Conservation (phyloP, 2,888 invertebrate genomes). For the Tubulanus polymorphus region DNA sequence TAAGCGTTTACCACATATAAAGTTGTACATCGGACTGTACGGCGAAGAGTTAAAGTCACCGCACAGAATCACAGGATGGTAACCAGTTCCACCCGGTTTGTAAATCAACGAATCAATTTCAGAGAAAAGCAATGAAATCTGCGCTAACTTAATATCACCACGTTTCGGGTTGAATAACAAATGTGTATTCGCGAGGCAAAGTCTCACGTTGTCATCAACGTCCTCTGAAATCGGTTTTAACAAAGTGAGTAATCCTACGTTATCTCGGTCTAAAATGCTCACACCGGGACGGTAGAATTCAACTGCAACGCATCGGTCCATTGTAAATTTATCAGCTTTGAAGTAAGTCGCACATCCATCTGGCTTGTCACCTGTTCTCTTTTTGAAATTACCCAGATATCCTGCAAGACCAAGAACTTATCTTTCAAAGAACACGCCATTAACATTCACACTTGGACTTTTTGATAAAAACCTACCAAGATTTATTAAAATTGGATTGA, state of each 20-base stretch:
- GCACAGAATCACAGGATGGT: slow-evolving; percentile 77
- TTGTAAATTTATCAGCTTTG: slow-evolving; percentile 64
- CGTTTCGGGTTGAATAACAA: slow-evolving; percentile 86
- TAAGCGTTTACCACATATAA: slow-evolving; percentile 66
- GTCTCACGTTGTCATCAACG: slow-evolving; percentile 33
- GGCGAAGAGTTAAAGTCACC: slow-evolving; percentile 91
- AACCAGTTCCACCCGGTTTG: slow-evolving; percentile 32
- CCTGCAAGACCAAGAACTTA: slow-evolving; percentile 56
- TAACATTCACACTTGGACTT: background rate
- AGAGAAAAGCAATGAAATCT: slow-evolving; percentile 76
- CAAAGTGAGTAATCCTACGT: slow-evolving; percentile 78
- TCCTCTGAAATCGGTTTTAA: slow-evolving; percentile 53
- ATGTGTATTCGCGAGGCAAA: slow-evolving; percentile 90
- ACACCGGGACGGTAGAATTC: slow-evolving; percentile 65
- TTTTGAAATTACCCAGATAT: slow-evolving; percentile 74
- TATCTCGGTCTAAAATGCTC: slow-evolving; percentile 74
- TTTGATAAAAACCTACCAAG: slow-evolving; percentile 45
- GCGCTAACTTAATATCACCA: slow-evolving; percentile 84
- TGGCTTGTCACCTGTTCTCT: slow-evolving; percentile 67
- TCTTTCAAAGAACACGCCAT: background rate
- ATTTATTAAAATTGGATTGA: slow-evolving; percentile 53
- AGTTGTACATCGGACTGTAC: slow-evolving; percentile 66
- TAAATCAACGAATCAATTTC: slow-evolving; percentile 72
- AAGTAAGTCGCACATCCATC: slow-evolving; percentile 93
- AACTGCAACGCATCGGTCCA: slow-evolving; percentile 66